A percentile compares a stretch with the other conserved stretches of the same genome.
phyloP scores from a whole-genome alignment of 2,113 vertebrate genomes.

The Plotosus lineatus region DNA sequence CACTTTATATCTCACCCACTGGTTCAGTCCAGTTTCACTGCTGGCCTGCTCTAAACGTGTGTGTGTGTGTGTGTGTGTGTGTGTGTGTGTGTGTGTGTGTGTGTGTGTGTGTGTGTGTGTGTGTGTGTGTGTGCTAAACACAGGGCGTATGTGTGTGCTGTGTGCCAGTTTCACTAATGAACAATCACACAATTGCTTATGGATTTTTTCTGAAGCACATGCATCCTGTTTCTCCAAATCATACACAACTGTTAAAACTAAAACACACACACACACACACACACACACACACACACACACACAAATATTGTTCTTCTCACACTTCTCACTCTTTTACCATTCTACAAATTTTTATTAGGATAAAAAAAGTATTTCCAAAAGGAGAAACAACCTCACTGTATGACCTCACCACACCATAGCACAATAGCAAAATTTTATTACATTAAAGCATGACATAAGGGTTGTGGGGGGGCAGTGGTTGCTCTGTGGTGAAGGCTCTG shows the following conservation, averaged over 20 bases:
- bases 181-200: slow-evolving; percentile 23
- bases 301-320: neutral
- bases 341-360: neutral
- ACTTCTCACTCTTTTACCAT: neutral
- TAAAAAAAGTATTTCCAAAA: neutral
- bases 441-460: neutral
- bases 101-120: neutral
- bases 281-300: neutral
- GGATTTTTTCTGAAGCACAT: slow-evolving; percentile 11
- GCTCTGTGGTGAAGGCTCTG: too few species aligned
- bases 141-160: neutral
- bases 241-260: neutral
- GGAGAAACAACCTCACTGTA: neutral
- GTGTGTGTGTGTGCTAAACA: neutral
- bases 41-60: neutral
- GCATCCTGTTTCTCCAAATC: slow-evolving; percentile 30
- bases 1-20: slow-evolving; percentile 2
- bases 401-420: neutral
- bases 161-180: slow-evolving; percentile 12
- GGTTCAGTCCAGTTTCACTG: slow-evolving; percentile 36
- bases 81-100: slow-evolving; percentile 1
- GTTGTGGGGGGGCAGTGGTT: too few species aligned
- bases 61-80: slow-evolving; percentile 15
- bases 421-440: neutral
- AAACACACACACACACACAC: neutral